Percentiles rank a stretch among this genome's conserved stretches.
Conservation (phyloP, 2,113 vertebrate species). For the Genyomyrus donnyi region DNA sequence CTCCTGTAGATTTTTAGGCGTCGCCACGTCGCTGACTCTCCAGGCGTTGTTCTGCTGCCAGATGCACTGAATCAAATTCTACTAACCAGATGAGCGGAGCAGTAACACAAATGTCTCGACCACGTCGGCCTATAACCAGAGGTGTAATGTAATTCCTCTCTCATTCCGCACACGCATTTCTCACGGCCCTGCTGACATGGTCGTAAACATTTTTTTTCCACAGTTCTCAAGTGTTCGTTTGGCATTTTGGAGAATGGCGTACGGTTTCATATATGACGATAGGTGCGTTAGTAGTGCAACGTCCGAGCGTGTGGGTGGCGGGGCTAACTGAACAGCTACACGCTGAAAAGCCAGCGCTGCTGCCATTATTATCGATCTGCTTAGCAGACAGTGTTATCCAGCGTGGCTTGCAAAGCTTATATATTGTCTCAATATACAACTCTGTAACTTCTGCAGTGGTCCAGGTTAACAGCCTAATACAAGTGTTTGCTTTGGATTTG, state of each 20-base stretch:
- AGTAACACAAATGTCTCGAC: background rate
- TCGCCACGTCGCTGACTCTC: background rate
- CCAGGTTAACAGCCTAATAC: background rate
- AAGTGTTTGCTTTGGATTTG: background rate
- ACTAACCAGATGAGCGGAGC: background rate
- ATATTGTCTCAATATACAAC: background rate
- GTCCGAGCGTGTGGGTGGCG: background rate
- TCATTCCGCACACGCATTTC: background rate
- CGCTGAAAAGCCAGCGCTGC: background rate
- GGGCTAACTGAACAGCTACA: background rate
- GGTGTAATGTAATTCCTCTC: background rate
- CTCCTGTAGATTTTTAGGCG: background rate
- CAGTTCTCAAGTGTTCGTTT: background rate
- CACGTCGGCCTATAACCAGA: background rate
- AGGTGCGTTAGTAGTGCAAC: background rate
- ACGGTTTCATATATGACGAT: background rate
- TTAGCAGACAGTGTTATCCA: background rate
- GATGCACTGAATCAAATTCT: background rate
- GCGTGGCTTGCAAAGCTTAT: background rate
- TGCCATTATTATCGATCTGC: conserved; percentile 2
- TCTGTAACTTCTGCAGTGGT: background rate
- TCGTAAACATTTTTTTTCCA: background rate
- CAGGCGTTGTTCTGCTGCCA: background rate
- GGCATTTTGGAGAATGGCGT: background rate
- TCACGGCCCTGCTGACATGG: too few relatives aligned